These are phyloP conservation scores for Nannoperca australis DNA, from an alignment of 2,797 vertebrate species.

Conservation along the genomic window DNA sequence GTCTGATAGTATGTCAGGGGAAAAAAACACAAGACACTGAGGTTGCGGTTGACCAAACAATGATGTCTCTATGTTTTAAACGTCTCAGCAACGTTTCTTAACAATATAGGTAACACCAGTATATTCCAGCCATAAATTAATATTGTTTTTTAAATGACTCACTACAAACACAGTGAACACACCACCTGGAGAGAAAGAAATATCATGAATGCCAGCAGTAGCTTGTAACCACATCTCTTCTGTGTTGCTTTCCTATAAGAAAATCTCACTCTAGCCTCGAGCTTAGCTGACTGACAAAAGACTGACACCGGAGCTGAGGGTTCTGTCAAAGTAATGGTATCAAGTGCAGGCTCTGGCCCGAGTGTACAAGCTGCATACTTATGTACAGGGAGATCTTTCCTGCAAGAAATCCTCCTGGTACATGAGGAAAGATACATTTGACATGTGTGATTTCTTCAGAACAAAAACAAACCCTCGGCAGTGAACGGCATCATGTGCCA, in stretches of 20 bases:
- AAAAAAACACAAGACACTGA: conserved; percentile 10
- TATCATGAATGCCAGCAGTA: conserved; percentile 14
- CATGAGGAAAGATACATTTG: conserved; percentile 39
- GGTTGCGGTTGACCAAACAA: conserved; percentile 5
- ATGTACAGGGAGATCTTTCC: conserved; percentile 30
- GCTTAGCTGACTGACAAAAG: conserved; percentile 66
- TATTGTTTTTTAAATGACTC: background rate
- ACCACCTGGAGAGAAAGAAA: conserved; percentile 6
- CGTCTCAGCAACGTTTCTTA: background rate
- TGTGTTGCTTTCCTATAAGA: conserved; percentile 49
- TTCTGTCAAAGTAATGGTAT: conserved; percentile 64
- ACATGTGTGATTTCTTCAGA: conserved; percentile 49
- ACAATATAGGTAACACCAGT: background rate
- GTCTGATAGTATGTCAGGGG: conserved; percentile 42
- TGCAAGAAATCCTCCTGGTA: conserved; percentile 41
- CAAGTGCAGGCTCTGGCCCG: conserved; percentile 44
- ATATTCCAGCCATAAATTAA: background rate
- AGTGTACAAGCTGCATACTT: conserved; percentile 51
- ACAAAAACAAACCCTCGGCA: conserved; percentile 11
- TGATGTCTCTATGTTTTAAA: conserved; percentile 22
- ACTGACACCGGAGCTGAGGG: conserved; percentile 66
- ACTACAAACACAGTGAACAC: conserved; percentile 12
- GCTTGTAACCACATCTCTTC: conserved; percentile 57
- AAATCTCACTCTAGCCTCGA: conserved; percentile 56
- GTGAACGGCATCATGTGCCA: conserved; percentile 13